A percentile compares a stretch with the other conserved stretches of the same genome.
phyloP scores from a whole-genome alignment of 2,113 vertebrate species.

The Uropsilus gracilis region DNA sequence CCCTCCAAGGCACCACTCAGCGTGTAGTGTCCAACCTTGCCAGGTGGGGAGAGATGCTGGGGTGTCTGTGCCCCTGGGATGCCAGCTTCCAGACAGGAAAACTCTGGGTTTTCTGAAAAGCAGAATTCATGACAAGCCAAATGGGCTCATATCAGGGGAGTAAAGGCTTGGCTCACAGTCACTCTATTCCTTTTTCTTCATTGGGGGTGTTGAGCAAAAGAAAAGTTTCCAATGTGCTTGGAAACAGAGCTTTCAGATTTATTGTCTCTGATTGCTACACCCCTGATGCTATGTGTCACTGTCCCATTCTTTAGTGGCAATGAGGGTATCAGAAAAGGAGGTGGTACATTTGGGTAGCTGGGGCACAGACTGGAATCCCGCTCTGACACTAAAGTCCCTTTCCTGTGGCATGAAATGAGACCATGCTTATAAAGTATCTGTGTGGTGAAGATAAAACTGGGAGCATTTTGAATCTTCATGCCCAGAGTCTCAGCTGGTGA shows the following conservation, averaged over 20 bases:
- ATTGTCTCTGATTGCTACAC: not conserved
- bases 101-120: not conserved
- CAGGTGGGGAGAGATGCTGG: not conserved
- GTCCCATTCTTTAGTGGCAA: not conserved
- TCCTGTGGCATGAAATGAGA: too few relatives aligned
- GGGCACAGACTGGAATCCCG: not conserved
- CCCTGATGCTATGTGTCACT: not conserved
- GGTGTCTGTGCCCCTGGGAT: not conserved
- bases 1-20: not conserved
- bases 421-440: not conserved
- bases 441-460: rapidly evolving
- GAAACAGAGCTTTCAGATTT: not conserved
- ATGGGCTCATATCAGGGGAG: not conserved
- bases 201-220: not conserved
- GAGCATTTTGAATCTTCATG: not conserved
- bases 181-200: not conserved
- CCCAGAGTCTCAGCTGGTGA: too few relatives aligned
- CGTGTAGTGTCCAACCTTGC: not conserved
- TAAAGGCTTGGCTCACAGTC: not conserved
- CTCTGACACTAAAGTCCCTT: not conserved
- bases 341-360: too few relatives aligned
- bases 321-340: rapidly evolving
- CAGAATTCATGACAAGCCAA: not conserved
- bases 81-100: not conserved
- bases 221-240: not conserved